Evolutionary conservation across 2,113 vertebrate genomes (phyloP).

Genomic region (Gymnogyps californianus): DNA sequence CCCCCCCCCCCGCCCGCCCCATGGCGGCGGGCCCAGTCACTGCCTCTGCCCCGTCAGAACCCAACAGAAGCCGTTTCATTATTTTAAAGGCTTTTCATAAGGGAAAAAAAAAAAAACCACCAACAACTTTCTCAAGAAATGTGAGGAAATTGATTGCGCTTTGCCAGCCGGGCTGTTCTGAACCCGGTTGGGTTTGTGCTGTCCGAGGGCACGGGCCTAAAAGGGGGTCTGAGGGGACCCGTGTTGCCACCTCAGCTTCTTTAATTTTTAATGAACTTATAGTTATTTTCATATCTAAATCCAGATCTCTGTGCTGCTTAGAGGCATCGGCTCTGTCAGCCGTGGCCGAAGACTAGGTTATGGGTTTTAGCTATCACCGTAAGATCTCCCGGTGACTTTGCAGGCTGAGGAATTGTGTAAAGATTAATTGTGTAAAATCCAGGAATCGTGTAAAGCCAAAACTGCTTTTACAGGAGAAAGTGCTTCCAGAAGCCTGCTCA

Average conservation of each 20-base stretch:
- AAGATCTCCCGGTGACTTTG: neutral
- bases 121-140: neutral
- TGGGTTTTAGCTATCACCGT: neutral
- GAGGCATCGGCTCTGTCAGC: neutral
- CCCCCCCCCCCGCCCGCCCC: too few relatives aligned
- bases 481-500: neutral
- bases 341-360: neutral
- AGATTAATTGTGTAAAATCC: neutral
- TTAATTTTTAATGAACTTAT: neutral
- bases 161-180: fast-evolving
- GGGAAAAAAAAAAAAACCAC: neutral
- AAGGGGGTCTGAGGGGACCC: neutral
- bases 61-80: neutral
- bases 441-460: neutral
- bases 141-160: fast-evolving
- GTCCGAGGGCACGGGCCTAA: fast-evolving
- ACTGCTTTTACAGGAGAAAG: neutral
- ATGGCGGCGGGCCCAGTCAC: neutral
- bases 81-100: neutral
- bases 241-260: neutral
- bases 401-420: neutral
- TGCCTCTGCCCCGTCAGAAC: neutral
- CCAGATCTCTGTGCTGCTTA: neutral
- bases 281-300: neutral
- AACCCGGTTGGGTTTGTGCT: fast-evolving